These are phyloP conservation scores for Sipha flava DNA, from an alignment of 1,140 invertebrate species.

Conservation along the genomic window DNA sequence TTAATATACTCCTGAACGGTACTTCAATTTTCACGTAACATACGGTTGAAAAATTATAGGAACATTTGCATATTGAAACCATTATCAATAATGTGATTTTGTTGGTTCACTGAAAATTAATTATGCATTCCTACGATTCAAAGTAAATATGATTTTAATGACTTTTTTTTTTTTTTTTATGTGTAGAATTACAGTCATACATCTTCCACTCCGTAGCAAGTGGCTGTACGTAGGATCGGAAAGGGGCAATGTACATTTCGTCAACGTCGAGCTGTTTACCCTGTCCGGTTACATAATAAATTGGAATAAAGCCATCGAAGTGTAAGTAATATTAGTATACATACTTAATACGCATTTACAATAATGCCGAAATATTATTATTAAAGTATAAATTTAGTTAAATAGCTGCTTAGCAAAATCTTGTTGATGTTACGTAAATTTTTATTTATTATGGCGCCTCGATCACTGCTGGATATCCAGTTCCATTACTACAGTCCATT, in stretches of 20 bases:
- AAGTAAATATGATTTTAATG: too few relatives aligned
- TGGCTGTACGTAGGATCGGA: constrained; percentile 98
- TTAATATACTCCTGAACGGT: too few relatives aligned
- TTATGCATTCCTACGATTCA: too few relatives aligned
- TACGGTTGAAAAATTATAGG: too few relatives aligned
- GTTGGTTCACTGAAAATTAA: too few relatives aligned
- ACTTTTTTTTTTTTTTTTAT: constrained; percentile 33
- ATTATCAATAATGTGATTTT: too few relatives aligned
- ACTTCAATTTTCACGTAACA: too few relatives aligned
- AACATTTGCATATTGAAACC: too few relatives aligned
- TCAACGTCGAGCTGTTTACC: constrained; percentile 91
- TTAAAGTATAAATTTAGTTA: too few relatives aligned
- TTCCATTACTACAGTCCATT: constrained; percentile 15
- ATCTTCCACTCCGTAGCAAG: constrained; percentile 91
- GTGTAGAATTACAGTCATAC: constrained; percentile 81
- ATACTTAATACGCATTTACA: constrained; percentile 35
- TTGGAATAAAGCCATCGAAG: constrained; percentile 99
- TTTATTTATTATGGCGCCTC: background rate
- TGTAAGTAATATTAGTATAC: constrained; percentile 62
- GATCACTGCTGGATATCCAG: background rate
- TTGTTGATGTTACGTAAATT: background rate
- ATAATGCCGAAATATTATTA: too few relatives aligned
- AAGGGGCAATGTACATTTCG: constrained; percentile 93
- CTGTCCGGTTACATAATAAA: constrained; percentile 98
- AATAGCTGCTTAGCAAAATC: too few relatives aligned